These are phyloP conservation scores for Pentalonia nigronervosa DNA, from an alignment of 1,140 invertebrate genomes.

Conservation along the genomic window DNA sequence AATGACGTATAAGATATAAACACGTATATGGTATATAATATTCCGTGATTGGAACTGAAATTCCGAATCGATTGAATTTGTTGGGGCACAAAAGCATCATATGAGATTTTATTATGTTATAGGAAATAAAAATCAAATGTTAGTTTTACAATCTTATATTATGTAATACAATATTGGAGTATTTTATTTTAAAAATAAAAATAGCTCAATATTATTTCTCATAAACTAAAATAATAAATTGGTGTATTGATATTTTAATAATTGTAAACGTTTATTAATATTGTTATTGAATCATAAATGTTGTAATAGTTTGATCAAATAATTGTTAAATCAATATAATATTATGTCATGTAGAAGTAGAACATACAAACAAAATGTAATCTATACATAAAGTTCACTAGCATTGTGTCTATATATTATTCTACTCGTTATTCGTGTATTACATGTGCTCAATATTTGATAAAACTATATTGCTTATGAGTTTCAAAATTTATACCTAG, in stretches of 20 bases:
- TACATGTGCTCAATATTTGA: background rate
- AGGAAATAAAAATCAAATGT: background rate
- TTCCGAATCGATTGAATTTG: background rate
- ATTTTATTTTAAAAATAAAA: background rate
- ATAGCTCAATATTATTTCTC: background rate
- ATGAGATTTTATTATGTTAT: background rate
- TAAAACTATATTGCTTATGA: background rate
- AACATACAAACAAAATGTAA: background rate
- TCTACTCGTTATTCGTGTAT: background rate
- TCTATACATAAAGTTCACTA: background rate
- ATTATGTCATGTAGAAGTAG: background rate
- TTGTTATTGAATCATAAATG: background rate
- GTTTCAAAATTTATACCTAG: background rate
- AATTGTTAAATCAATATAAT: background rate
- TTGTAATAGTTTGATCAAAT: background rate
- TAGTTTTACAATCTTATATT: background rate
- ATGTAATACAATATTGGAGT: background rate
- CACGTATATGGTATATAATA: background rate
- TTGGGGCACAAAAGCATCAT: background rate
- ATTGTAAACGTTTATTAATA: no score
- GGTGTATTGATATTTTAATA: background rate
- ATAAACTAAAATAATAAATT: background rate
- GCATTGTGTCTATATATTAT: background rate
- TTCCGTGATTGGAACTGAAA: background rate
- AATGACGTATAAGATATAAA: background rate